Evolutionary conservation across 2,113 vertebrate genomes (phyloP), one percentile per base, ranked within the genome.

Genomic region (Oreochromis niloticus): DNA sequence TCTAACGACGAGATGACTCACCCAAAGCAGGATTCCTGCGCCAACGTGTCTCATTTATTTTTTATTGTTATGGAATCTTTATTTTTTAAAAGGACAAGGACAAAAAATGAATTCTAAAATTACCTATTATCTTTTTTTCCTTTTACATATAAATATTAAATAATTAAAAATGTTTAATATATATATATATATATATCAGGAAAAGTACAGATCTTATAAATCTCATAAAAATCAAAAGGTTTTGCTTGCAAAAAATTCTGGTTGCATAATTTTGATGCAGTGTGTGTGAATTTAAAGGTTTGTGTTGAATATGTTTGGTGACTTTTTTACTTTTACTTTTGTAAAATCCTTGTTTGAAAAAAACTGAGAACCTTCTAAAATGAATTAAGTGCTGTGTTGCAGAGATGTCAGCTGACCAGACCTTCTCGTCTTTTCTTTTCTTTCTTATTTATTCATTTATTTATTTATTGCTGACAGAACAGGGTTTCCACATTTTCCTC

Each of bases 31-130:
- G 43, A 50, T 50, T 78, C 71, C 9, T 50, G 2, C 10, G 27
- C 9, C 41, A 0, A 6, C 14, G 8, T 1, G 13, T 46, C 24
- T 75, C 32, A 12, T n/a, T 75, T 0, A 27, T 73, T 43, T 6
- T 54, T 46, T 27, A 10, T 10, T 73, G 0, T 71, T 22, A n/a
- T 24, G 6, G n/a, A 41, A 39, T 14, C 1, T 68, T 22, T 68
- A 24, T 14, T 68, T 39, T 39, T 66, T 66, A 5, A 66, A 39
- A 39, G 32, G 9, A 66, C 36, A 68, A 41, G 19, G 34, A 68
- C 5, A 43, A 24, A 71, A 43, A 71, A 12, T 9, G 41, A 9
- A 24, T 71, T 16, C 0, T 24, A 41, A 41, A 24, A 24, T 5
- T 1, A 43, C 1, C 9, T 24, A 0, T 43, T 24, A 43, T 43